A percentile compares a stretch with the other conserved stretches of the same genome.
These are phyloP conservation scores for Anser cygnoides DNA, from an alignment of 2,113 vertebrate genomes.

Conservation along the genomic window DNA sequence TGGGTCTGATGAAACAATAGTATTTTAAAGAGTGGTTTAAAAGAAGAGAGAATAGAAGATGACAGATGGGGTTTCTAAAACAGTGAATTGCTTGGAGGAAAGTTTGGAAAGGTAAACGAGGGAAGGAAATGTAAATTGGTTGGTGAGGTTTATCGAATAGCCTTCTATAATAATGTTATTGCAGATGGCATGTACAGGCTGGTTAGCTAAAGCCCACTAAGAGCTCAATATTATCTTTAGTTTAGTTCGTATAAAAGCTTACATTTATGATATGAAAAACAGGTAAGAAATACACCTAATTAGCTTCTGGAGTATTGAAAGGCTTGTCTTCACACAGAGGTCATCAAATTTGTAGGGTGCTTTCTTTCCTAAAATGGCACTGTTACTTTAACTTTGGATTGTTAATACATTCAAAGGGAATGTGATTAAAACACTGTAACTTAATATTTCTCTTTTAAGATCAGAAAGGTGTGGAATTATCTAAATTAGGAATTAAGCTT, in stretches of 20 bases:
- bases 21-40: not conserved
- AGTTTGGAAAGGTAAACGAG: not conserved
- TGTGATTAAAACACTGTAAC: not conserved
- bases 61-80: slow-evolving; percentile 18
- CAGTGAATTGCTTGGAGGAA: not conserved
- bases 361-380: not conserved
- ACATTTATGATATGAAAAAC: not conserved
- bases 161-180: not conserved
- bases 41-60: not conserved
- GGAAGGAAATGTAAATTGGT: not conserved
- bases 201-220: not conserved
- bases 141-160: not conserved
- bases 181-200: not conserved
- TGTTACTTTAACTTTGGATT: not conserved
- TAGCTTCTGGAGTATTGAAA: not conserved
- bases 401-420: not conserved
- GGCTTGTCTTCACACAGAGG: not conserved
- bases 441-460: not conserved
- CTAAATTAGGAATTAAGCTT: too few species aligned
- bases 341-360: not conserved
- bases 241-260: not conserved
- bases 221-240: not conserved
- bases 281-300: not conserved
- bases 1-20: not conserved
- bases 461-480: too few species aligned